A percentile compares a stretch with the other conserved stretches of the same genome.
These are phyloP conservation scores for Saxicola maurus DNA, from an alignment of 2,797 vertebrate genomes.

Conservation along the genomic window DNA sequence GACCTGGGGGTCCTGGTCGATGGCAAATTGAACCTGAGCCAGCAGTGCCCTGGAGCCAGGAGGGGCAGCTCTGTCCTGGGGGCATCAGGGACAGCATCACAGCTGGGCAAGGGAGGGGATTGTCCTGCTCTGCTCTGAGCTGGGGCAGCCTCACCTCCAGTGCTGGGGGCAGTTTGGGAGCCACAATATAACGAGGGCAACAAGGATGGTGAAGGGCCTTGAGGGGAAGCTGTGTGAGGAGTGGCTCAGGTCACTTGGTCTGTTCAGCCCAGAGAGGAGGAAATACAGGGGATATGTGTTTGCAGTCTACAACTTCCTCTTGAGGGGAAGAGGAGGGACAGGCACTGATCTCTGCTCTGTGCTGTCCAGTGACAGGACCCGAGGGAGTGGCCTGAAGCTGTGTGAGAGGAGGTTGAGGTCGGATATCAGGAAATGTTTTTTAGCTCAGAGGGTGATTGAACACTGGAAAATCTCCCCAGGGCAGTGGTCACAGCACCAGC, in stretches of 20 bases:
- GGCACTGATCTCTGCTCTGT: not conserved
- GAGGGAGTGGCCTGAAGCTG: not conserved
- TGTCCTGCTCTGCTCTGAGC: not conserved
- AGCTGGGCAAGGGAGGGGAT: rapidly evolving
- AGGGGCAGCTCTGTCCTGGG: not conserved
- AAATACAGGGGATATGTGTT: too few relatives aligned
- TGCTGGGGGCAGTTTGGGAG: rapidly evolving
- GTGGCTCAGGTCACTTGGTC: rapidly evolving
- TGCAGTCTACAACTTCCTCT: rapidly evolving
- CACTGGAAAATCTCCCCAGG: not conserved
- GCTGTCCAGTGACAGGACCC: not conserved
- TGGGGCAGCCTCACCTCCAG: rapidly evolving
- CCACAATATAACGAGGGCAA: rapidly evolving
- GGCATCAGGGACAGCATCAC: not conserved
- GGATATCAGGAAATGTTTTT: not conserved
- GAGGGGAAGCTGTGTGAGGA: rapidly evolving
- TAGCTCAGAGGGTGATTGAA: rapidly evolving
- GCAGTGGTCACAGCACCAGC: too few relatives aligned
- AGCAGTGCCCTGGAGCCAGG: not conserved
- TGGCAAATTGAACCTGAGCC: rapidly evolving
- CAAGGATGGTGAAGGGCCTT: rapidly evolving
- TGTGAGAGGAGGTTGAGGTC: not conserved
- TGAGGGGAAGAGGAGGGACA: not conserved
- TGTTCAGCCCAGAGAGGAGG: not conserved
- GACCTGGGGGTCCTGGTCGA: not conserved